Base-by-base conservation (phyloP, 2,888 invertebrate species). In the Hedychridium roseum region DNA sequence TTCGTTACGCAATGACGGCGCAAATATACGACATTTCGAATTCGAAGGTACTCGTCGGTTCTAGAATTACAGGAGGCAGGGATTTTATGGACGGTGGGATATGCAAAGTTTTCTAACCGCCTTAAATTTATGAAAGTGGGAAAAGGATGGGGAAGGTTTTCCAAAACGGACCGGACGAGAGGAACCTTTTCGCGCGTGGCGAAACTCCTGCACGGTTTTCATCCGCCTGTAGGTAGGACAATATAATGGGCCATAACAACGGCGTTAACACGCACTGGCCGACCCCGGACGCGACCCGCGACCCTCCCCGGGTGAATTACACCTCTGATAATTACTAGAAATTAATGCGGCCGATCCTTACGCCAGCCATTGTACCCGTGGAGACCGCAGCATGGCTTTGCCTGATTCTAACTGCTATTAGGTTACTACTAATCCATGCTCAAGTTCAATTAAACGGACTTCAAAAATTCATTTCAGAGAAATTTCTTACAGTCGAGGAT, bases 171-270 rank as follows among this genome's bases (percentile, higher is more conserved):
- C 45, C 37, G 36, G 32, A 50, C 39, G 34, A 37, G n/a, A n/a
- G 4, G 30, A 23, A 31, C 43, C 43, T 46, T 43, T 51, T 51
- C 43, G 46, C 50, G 43, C 46, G 31, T 28, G 34, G 42, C 30
- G 38, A 42, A 20, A 27, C 32, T 27, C 43, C 9, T 35, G 34
- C 34, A 31, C 21, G 32, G 31, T 26, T 26, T 12, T 14, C 34
- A 42, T 23, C 30, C 34, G 32, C 34, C 17, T 50, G 55, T 56
- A 59, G 64, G 64, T 64, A 71, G 72, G 68, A 72, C 73, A 66
- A 73, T 72, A 76, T 78, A 78, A 77, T 76, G 76, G 74, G 74
- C 74, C 75, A 74, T 78, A 78, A 78, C 78, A 77, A 72, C 74
- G 74, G 76, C 74, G 76, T 78, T 78, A 78, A 78, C 76, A 76